Percentiles rank a stretch among this genome's conserved stretches.
Evolutionary conservation across 1,140 invertebrate species (phyloP).

Genomic region (Ceratitis capitata): DNA sequence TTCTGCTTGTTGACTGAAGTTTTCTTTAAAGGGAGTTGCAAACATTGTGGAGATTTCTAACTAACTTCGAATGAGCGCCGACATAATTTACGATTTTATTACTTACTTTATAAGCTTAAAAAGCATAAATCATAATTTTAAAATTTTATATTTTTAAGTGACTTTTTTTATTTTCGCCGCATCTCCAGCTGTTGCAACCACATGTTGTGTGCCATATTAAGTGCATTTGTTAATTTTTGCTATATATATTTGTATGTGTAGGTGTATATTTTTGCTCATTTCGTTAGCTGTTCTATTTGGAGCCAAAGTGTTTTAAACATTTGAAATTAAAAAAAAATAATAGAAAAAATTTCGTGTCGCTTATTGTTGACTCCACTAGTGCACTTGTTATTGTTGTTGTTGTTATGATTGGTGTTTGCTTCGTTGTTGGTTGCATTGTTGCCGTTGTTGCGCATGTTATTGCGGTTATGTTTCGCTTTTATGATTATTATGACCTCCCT

Average conservation of each 20-base stretch:
- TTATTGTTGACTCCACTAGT: not conserved
- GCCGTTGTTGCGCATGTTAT: conserved; percentile 9
- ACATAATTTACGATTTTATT: no score
- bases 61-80: no score
- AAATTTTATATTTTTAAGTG: no score
- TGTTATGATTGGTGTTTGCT: no score
- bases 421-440: not conserved
- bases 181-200: conserved; percentile 19
- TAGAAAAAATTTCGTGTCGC: not conserved
- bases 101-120: no score
- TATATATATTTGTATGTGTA: not conserved
- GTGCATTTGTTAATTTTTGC: not conserved
- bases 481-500: conserved; percentile 24
- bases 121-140: no score
- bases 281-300: not conserved
- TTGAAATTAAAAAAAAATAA: not conserved
- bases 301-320: not conserved
- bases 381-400: not conserved
- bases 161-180: not conserved
- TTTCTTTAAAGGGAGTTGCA: no score
- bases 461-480: conserved; percentile 36
- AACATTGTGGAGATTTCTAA: no score
- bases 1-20: no score
- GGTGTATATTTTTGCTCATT: not conserved
- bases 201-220: conserved; percentile 29